These are phyloP conservation scores for Amphibalanus amphitrite DNA, from an alignment of 1,140 invertebrate species.

Conservation along the genomic window DNA sequence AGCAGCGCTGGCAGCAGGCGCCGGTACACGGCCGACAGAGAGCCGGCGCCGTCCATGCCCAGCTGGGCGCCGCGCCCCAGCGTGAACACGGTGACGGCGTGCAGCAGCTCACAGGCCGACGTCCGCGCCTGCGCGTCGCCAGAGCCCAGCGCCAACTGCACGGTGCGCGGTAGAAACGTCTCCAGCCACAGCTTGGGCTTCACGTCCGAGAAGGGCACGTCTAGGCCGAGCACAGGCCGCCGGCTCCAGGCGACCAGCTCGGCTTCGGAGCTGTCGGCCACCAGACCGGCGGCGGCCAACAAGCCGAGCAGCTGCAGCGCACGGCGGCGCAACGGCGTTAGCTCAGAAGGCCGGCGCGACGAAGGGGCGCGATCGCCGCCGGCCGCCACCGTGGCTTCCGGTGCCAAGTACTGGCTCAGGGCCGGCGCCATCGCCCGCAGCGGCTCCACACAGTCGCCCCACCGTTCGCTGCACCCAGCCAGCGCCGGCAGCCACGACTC, in stretches of 20 bases:
- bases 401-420: conserved; percentile 30
- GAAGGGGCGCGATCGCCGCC: conserved; percentile 10
- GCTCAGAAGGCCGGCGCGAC: conserved; percentile 14
- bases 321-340: conserved; percentile 13
- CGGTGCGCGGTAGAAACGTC: conserved; percentile 40
- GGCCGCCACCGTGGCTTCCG: conserved; percentile 32
- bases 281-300: neutral
- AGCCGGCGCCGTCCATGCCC: conserved; percentile 15
- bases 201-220: conserved; percentile 3
- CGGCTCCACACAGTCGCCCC: conserved; percentile 21
- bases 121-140: conserved; percentile 46
- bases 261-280: conserved; percentile 2
- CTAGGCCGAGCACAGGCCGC: neutral
- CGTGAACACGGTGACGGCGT: conserved; percentile 40
- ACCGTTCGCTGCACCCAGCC: conserved; percentile 6
- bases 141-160: conserved; percentile 39
- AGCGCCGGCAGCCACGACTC: conserved; percentile 32
- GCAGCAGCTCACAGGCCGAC: conserved; percentile 48
- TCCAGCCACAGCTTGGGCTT: conserved; percentile 25
- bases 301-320: conserved; percentile 5
- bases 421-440: conserved; percentile 24
- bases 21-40: conserved; percentile 22
- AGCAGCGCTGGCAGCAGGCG: conserved; percentile 33
- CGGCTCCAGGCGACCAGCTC: conserved; percentile 7
- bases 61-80: conserved; percentile 34